Evolutionary conservation across 2,888 invertebrate genomes (phyloP), one percentile per base, ranked within the genome.

Genomic region (Hirtodrosophila duncani): DNA sequence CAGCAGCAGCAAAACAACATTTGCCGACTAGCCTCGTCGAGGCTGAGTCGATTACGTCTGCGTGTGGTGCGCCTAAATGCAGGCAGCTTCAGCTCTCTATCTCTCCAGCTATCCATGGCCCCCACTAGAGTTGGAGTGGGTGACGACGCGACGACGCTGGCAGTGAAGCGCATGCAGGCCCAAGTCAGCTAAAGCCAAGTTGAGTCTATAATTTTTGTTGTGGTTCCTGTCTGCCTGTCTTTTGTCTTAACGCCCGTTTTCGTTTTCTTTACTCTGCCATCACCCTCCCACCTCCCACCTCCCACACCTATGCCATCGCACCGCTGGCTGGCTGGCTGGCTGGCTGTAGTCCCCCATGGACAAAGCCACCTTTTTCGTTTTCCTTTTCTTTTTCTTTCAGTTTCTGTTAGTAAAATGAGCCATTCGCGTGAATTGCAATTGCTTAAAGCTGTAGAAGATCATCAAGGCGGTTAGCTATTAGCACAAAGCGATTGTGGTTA

Each of bases 201-300:
- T 67, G 67, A 68, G 70, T 75, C 80, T 75, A 75, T 75, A 75
- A 75, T 75, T 75, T 81, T 61, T 72, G 81, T 80, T 75, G 74
- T 81, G 72, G 72, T 75, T 79, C 68, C 72, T 79, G 72, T 79
- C 72, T 75, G 75, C 68, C 72, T 79, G 72, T 79, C 72, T 79
- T 75, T 74, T 74, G 72, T 74, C 72, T 79, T 62, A 55, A 63
- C 56, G 60, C 51, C 30, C 36, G n/a, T n/a, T n/a, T n/a, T n/a
- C n/a, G n/a, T 37, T 41, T 37, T 43, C 39, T 33, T 36, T 52
- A 26, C 42, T 24, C 38, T 43, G n/a, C 9, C 36, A 5, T 20
- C 14, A 13, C 16, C 9, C 14, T 20, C 9, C 14, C 36, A 21
- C 11, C 37, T 20, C 21, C 29, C 21, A 34, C 26, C 23, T 9